Base-by-base conservation (phyloP, 2,113 vertebrate species). In the Craseonycteris thonglongyai region DNA sequence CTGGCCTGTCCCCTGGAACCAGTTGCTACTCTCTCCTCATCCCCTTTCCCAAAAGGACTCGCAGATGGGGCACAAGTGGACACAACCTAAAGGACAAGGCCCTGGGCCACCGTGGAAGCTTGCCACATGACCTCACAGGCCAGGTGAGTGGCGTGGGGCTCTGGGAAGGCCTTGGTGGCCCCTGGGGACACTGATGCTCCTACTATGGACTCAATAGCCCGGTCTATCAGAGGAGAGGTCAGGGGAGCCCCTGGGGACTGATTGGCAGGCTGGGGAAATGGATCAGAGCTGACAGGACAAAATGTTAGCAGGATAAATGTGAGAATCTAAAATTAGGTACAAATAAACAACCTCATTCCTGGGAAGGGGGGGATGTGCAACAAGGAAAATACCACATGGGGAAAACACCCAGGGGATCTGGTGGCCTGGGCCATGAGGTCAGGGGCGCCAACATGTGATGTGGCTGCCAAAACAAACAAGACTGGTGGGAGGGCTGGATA, bases 311-410 rank as follows among this genome's bases (percentile, higher is more conserved):
- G 76, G 68, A 80, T 51, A 93, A 95, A 85, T 38, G 47, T 58
- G 42, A 93, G 30, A 35, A 33, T 74, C 93, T 96, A 95, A 91
- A 95, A 96, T 93, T 97, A 93, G 93, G 65, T 61, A 49, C 59
- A 93, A 79, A 95, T 76, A 94, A 96, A 97, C 79, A 95, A 76
- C 40, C 13, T 69, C 7, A 10, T 45, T 94, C 82, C n/a, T 65
- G 18, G 30, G 33, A 14, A n/a, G 28, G 65, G 30, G 26, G 59
- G 49, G 81, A 49, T 21, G 38, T n/a, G 10, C 45, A 7, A 16
- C 1, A 51, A 95, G 38, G 56, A 84, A 94, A 96, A 96, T 26
- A 59, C 35, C 59, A 45, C 0, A 0, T 28, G 76, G 30, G 19
- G 4, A 42, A 45, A 66, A 54, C 3, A 35, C 81, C 63, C 47